Evolutionary conservation across 2,797 vertebrate species (phyloP), one percentile per base, ranked within the genome.

Genomic region (Epinephelus malabaricus): DNA sequence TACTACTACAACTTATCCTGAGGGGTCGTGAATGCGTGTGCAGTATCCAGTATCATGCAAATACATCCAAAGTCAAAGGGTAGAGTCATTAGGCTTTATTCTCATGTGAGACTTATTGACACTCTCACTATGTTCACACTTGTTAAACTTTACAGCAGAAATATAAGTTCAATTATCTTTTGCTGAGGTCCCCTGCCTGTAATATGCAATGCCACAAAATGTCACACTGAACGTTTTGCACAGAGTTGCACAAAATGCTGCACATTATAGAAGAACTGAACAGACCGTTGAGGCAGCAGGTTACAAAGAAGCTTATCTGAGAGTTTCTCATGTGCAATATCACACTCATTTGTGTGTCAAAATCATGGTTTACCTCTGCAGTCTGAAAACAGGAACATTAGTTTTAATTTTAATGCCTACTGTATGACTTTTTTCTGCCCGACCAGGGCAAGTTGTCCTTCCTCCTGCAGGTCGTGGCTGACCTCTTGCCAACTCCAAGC

Each of bases 101-200:
- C 27, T 27, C 27, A 27, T 27, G 27, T 27, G 27, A 27, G 4
- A 27, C 2, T 17, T n/a, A 27, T 45, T 38, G 27, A 51, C 5
- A 2, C 40, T 12, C 21, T 46, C 53, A 27, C 45, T 21, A 5
- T 45, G 10, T 54, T 65, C 77, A 58, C 27, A 40, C 27, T 21
- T 19, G 58, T 11, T 49, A 60, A 19, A 58, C 61, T 63, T 55
- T 12, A 46, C 54, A 72, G 50, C 3, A 2, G 12, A 68, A 38
- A 34, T 10, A 15, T 11, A 59, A 59, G 50, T 66, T 54, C 4
- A 69, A 2, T 80, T 65, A 61, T 65, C 10, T 23, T 49, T 51
- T 18, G 43, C n/a, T 62, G 19, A 40, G 8, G 4, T 49, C 9
- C 13, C 14, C 38, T 23, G 54, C n/a, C 46, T 55, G 13, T 50